phyloP scores from a whole-genome alignment of 2,888 invertebrate species.

The Diarsia rubi region DNA sequence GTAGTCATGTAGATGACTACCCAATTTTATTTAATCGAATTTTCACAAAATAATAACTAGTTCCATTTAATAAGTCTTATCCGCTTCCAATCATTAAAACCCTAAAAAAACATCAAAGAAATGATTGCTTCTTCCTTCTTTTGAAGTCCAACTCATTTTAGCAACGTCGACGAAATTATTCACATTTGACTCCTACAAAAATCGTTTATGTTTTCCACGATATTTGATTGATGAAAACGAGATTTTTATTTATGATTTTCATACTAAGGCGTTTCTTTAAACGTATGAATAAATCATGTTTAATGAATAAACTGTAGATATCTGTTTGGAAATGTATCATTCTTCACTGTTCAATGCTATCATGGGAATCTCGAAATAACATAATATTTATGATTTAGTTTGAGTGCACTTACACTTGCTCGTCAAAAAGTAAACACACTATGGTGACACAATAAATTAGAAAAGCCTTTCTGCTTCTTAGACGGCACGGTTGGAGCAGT shows the following conservation, averaged over 20 bases:
- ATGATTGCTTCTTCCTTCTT: conserved; percentile 10
- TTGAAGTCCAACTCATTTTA: conserved; percentile 37
- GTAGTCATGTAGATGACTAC: background rate
- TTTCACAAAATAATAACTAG: background rate
- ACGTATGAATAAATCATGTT: conserved; percentile 35
- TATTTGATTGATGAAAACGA: conserved; percentile 51
- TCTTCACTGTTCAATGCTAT: background rate
- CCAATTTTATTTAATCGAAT: background rate
- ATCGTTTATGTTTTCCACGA: conserved; percentile 36
- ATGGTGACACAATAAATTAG: too few species aligned
- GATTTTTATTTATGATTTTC: conserved; percentile 39
- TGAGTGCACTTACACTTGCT: background rate
- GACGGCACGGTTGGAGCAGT: too few species aligned
- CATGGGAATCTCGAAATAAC: background rate
- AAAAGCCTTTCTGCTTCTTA: too few species aligned
- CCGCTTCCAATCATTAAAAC: conserved; percentile 17
- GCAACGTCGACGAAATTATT: conserved; percentile 30
- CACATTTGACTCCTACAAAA: conserved; percentile 30
- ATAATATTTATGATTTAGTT: background rate
- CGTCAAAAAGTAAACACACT: background rate
- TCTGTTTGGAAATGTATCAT: conserved; percentile 13
- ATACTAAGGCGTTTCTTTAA: conserved; percentile 15
- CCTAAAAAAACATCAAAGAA: conserved; percentile 13
- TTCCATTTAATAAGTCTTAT: background rate
- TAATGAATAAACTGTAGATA: conserved; percentile 10